Percentiles rank a stretch among this genome's conserved stretches.
phyloP scores from a whole-genome alignment of 2,888 invertebrate species.

The Lymantria dispar region DNA sequence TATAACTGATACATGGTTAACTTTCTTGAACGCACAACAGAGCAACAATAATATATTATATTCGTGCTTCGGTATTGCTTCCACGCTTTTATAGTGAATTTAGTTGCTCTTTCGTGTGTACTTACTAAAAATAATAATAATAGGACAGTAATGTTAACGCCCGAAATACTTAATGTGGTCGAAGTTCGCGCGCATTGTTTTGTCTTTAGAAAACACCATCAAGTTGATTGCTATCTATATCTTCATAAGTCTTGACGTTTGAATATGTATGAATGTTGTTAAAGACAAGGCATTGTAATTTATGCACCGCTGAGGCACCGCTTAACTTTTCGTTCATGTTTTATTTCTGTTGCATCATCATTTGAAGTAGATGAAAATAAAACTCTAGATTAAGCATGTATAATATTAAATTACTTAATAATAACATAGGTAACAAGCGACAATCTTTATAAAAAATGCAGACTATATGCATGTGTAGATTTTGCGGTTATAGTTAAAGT shows the following conservation, averaged over 20 bases:
- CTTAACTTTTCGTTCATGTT: conserved; percentile 54
- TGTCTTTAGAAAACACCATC: conserved; percentile 42
- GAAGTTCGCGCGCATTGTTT: conserved; percentile 69
- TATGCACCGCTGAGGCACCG: conserved; percentile 72
- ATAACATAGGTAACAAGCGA: conserved; percentile 3
- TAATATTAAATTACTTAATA: conserved; percentile 4
- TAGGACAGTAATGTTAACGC: conserved; percentile 52
- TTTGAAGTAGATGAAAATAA: conserved; percentile 37
- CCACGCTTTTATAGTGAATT: conserved; percentile 38
- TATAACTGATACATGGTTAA: background rate
- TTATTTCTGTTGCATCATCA: conserved; percentile 67
- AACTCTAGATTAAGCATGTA: conserved; percentile 37
- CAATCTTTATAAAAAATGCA: background rate
- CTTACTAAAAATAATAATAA: background rate
- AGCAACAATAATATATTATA: conserved; percentile 28
- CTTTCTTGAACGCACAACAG: conserved; percentile 20
- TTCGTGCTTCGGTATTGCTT: conserved; percentile 38
- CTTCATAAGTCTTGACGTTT: background rate
- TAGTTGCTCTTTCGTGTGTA: conserved; percentile 34
- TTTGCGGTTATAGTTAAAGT: conserved; percentile 8
- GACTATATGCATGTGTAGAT: conserved; percentile 17
- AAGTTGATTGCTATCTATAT: background rate
- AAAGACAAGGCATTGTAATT: conserved; percentile 60
- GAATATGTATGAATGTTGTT: conserved; percentile 4
- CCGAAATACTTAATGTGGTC: conserved; percentile 54